Evolutionary conservation across 2,888 invertebrate species (phyloP).

Genomic region (Dysmachus trigonus): DNA sequence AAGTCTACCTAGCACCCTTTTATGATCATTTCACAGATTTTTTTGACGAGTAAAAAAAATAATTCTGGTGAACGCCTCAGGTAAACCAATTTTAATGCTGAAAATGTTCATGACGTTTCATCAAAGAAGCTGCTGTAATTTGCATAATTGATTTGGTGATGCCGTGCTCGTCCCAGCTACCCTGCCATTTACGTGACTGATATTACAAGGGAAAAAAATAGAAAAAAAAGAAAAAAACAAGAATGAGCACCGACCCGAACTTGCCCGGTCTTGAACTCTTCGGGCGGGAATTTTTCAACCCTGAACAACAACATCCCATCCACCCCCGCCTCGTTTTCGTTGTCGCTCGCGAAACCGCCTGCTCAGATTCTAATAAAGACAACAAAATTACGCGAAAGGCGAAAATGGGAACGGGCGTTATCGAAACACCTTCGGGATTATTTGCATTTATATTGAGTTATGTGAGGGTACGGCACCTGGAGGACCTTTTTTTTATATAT

Average conservation of each 20-base stretch:
- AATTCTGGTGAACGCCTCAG: neutral
- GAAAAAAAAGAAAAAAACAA: neutral
- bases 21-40: neutral
- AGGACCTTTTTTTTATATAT: neutral
- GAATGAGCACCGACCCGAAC: neutral
- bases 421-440: conserved; percentile 24
- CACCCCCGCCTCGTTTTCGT: neutral
- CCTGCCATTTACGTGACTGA: conserved; percentile 13
- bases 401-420: neutral
- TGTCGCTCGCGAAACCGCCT: neutral
- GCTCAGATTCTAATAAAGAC: neutral
- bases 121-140: conserved; percentile 14
- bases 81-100: neutral
- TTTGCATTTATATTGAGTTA: conserved; percentile 33
- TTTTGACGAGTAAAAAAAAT: neutral
- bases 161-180: neutral
- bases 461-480: neutral
- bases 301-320: neutral
- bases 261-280: neutral
- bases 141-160: conserved; percentile 32
- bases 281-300: neutral
- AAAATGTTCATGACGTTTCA: conserved; percentile 1
- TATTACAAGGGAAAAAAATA: conserved; percentile 2
- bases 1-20: neutral
- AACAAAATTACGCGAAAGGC: neutral